Conservation (phyloP, 2,113 vertebrate genomes). For the Lasiurus borealis region DNA sequence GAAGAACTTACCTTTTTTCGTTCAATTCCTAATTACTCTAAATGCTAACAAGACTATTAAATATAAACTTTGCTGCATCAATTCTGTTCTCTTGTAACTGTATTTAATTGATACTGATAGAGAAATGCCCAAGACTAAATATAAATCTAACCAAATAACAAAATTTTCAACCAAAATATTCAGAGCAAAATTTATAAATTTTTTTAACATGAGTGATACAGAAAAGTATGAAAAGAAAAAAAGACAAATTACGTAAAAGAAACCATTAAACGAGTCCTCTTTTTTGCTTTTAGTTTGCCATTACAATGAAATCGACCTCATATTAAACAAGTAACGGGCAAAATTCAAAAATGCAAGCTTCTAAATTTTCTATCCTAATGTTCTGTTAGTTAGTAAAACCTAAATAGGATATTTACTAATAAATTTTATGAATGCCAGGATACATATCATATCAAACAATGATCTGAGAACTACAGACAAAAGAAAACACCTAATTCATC, state of each 20-base stretch:
- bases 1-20: neutral
- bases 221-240: neutral
- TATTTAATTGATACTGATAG: neutral
- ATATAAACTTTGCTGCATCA: neutral
- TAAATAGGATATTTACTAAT: neutral
- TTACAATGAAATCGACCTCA: slow-evolving; percentile 27
- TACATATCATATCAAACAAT: neutral
- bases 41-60: neutral
- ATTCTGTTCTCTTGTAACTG: slow-evolving; percentile 20
- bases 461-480: neutral
- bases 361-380: slow-evolving; percentile 3
- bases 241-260: neutral
- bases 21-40: slow-evolving; percentile 9
- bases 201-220: neutral
- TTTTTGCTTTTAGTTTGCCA: neutral
- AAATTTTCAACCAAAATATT: slow-evolving; percentile 47
- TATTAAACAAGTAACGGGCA: neutral
- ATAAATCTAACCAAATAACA: neutral
- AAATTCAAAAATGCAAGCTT: slow-evolving; percentile 6
- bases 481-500: neutral
- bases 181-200: slow-evolving; percentile 25
- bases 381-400: slow-evolving; percentile 1
- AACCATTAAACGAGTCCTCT: neutral
- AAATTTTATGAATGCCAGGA: neutral
- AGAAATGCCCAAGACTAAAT: neutral